phyloP scores from a whole-genome alignment of 1,140 invertebrate genomes.

The Chlorops oryzae region DNA sequence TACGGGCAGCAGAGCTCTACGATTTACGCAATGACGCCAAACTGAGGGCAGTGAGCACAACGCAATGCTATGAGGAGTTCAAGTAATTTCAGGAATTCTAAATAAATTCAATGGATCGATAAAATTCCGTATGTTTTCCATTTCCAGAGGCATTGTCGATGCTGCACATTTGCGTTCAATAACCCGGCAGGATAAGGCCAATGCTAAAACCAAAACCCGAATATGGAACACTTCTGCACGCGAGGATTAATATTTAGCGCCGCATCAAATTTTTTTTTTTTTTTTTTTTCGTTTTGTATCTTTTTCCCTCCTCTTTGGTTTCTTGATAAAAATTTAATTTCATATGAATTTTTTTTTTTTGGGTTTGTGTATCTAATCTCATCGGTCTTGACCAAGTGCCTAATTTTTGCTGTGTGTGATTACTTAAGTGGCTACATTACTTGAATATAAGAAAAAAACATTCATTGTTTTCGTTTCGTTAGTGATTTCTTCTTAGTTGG shows the following conservation, averaged over 20 bases:
- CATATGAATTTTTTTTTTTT: too few relatives aligned
- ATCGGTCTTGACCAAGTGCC: too few relatives aligned
- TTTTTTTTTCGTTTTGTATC: too few relatives aligned
- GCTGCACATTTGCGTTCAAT: conserved; percentile 49
- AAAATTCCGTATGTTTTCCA: background rate
- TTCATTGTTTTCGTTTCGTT: too few relatives aligned
- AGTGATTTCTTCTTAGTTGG: too few relatives aligned
- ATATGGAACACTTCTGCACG: conserved; percentile 40
- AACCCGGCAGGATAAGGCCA: conserved; percentile 43
- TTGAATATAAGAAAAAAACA: too few relatives aligned
- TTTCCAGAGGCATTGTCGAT: conserved; percentile 48
- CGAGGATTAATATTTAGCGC: conserved; percentile 17
- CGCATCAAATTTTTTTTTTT: too few relatives aligned
- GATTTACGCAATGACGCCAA: conserved; percentile 58
- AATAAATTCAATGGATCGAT: background rate
- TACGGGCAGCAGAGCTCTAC: conserved; percentile 51
- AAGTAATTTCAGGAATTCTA: conserved; percentile 35
- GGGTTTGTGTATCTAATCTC: too few relatives aligned
- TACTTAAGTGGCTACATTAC: too few relatives aligned
- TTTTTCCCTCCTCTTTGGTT: too few relatives aligned
- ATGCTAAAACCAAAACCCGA: conserved; percentile 35
- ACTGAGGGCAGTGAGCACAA: conserved; percentile 53
- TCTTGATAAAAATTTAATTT: too few relatives aligned
- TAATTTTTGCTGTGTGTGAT: too few relatives aligned
- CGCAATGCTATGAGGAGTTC: conserved; percentile 57